Base-by-base conservation (phyloP, 2,113 vertebrate species). In the Ardeotis arabs region DNA sequence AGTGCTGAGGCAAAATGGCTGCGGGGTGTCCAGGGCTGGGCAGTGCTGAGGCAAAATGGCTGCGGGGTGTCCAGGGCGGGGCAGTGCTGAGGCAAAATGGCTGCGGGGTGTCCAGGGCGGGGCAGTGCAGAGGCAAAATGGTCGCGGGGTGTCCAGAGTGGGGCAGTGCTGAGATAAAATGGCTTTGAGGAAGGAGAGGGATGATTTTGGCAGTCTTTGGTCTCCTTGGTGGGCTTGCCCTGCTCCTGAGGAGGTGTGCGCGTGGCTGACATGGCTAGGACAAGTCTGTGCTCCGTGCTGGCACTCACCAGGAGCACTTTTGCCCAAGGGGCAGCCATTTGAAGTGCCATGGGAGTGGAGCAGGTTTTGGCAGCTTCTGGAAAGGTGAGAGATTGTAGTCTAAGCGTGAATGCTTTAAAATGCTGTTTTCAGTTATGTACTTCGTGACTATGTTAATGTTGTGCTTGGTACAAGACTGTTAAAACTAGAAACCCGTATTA, bases 321-420 rank as follows among this genome's bases (percentile, higher is more conserved):
- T 37, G 15, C 4, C 4, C 0, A 0, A 24, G 29, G 6, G n/a
- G 22, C 0, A 0, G 47, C 12, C 1, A 0, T 6, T 49, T 23
- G 29, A 67, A 74, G 27, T 4, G 4, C 47, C 23, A 29, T 12
- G 44, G 15, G 6, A 23, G 28, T 14, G 27, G 21, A 35, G 58
- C 4, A 17, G 55, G 25, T 31, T 44, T 55, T 15, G 31, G 35
- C 2, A 8, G 20, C 24, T 29, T 14, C 67, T 17, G 58, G 16
- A 11, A 31, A 17, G 23, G 3, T 9, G 37, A 41, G 5, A 16
- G 18, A 10, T 24, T 9, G 11, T 33, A 25, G 14, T 2, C 9
- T 10, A 11, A 44, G 24, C 4, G 2, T 1, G 1, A 17, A 12
- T 1, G 1, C 17, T 63, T 67, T 29, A 19, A 31, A 33, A 8